Evolutionary conservation across 2,113 vertebrate genomes (phyloP).

Genomic region (Dicaeum eximium): DNA sequence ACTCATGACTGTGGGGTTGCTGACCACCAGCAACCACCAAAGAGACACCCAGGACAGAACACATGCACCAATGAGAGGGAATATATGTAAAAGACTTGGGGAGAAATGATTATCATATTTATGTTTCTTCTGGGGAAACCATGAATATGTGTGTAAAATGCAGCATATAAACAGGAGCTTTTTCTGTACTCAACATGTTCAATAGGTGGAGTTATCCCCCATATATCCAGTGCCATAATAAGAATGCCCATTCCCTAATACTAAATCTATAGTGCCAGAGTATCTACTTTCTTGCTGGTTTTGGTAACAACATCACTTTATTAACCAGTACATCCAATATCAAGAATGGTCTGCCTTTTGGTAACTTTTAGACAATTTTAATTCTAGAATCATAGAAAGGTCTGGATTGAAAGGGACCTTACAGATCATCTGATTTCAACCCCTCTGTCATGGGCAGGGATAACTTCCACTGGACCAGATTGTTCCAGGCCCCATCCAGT

Average conservation of each 20-base stretch:
- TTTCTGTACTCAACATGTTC: background rate
- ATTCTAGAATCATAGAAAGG: background rate
- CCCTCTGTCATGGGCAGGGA: background rate
- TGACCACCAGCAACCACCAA: background rate
- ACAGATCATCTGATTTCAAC: background rate
- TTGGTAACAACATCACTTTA: background rate
- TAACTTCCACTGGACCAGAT: background rate
- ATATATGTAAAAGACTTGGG: background rate
- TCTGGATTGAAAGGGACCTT: background rate
- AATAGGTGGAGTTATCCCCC: background rate
- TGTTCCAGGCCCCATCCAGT: background rate
- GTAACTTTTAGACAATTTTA: background rate
- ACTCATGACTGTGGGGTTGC: background rate
- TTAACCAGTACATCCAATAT: background rate
- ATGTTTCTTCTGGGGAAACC: background rate
- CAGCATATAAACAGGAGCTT: background rate
- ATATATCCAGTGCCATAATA: accelerated
- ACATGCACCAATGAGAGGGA: background rate
- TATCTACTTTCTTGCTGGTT: background rate
- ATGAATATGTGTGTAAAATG: background rate
- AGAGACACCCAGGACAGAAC: background rate
- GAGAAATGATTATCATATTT: background rate
- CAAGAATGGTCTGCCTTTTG: background rate
- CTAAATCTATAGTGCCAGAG: background rate
- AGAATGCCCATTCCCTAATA: background rate